These are phyloP conservation scores for Scaptomyza caliginosa DNA, from an alignment of 2,888 invertebrate genomes.

Conservation along the genomic window DNA sequence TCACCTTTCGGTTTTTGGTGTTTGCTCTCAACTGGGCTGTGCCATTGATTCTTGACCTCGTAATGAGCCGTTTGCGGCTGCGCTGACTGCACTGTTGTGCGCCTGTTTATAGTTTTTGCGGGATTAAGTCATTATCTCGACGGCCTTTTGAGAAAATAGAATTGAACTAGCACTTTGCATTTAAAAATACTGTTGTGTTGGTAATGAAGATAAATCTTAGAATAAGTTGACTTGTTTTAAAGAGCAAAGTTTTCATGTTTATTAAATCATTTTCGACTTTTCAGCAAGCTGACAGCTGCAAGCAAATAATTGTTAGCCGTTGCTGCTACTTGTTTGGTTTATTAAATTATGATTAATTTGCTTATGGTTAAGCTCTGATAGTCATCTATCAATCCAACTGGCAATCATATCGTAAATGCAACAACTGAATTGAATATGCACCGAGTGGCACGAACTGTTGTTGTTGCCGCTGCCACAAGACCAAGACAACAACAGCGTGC, in stretches of 20 bases:
- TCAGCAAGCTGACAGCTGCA: background rate
- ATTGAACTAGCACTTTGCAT: conserved; percentile 26
- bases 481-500: conserved; percentile 18
- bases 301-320: background rate
- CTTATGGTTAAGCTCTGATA: conserved; percentile 25
- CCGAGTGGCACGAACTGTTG: background rate
- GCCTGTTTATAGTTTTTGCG: conserved; percentile 51
- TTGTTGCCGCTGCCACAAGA: conserved; percentile 20
- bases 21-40: conserved; percentile 24
- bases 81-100: conserved; percentile 36
- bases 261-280: background rate
- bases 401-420: conserved; percentile 46
- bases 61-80: conserved; percentile 61
- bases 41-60: conserved; percentile 74
- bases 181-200: no score
- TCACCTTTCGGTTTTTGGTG: conserved; percentile 30
- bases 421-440: conserved; percentile 34
- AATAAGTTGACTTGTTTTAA: no score
- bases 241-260: background rate
- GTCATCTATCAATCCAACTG: conserved; percentile 50
- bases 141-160: conserved; percentile 17
- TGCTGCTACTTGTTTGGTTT: background rate
- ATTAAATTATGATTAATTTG: conserved; percentile 24
- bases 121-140: conserved; percentile 67
- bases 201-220: no score